Evolutionary conservation across 2,113 vertebrate species (phyloP).

Genomic region (Pitta sordida): DNA sequence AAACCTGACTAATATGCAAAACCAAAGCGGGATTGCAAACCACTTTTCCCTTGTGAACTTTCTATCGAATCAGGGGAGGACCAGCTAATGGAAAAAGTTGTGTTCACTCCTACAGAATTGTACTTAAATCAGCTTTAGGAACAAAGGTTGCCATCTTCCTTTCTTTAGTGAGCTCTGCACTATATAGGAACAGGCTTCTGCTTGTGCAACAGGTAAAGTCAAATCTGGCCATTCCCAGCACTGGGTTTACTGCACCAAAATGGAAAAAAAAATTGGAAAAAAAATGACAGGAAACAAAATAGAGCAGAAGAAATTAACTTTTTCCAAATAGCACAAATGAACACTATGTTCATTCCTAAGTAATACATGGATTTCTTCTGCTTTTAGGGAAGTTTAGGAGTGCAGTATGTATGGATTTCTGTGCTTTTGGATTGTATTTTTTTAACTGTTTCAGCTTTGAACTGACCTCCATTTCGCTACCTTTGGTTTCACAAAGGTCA

Average conservation of each 20-base stretch:
- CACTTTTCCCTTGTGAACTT: constrained; percentile 61
- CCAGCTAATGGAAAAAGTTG: constrained; percentile 43
- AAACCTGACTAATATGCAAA: constrained; percentile 61
- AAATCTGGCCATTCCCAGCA: background rate
- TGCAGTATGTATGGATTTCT: background rate
- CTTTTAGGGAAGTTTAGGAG: background rate
- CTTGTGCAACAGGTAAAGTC: background rate
- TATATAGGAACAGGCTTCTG: background rate
- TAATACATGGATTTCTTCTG: background rate
- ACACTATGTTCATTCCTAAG: background rate
- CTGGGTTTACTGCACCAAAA: background rate
- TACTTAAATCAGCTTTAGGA: background rate
- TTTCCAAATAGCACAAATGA: background rate
- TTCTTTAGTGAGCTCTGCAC: background rate
- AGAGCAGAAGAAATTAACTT: background rate
- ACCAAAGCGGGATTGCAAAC: constrained; percentile 33
- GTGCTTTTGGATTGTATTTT: background rate
- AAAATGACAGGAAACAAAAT: background rate
- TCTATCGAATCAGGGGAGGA: constrained; percentile 25
- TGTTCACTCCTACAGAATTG: background rate
- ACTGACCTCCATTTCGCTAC: constrained; percentile 92
- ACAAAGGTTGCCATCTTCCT: background rate
- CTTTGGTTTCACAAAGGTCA: constrained; percentile 90
- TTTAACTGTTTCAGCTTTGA: background rate
- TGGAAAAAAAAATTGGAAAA: background rate